A percentile compares a stretch with the other conserved stretches of the same genome.
Evolutionary conservation across 2,113 vertebrate genomes (phyloP).

Genomic region (Cairina moschata): DNA sequence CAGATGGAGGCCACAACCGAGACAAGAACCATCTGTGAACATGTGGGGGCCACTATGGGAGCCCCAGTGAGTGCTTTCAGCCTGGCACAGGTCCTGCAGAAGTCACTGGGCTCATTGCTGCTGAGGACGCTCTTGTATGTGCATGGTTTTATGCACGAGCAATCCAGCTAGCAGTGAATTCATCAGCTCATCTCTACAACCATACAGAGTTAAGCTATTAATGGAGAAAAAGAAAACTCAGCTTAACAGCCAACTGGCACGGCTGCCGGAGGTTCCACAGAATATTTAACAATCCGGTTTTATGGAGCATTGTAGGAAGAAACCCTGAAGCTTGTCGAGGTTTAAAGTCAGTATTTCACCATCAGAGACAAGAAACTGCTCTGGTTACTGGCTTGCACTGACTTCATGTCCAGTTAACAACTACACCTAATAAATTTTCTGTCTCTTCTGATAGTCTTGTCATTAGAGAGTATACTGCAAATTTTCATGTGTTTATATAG

Average conservation of each 20-base stretch:
- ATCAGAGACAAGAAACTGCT: neutral
- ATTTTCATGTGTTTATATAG: neutral
- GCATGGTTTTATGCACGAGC: fast-evolving
- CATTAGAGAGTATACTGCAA: neutral
- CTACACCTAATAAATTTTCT: neutral
- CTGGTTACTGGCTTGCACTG: neutral
- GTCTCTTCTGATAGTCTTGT: neutral
- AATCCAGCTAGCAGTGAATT: neutral
- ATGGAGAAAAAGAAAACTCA: neutral
- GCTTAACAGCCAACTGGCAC: neutral
- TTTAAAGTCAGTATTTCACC: neutral
- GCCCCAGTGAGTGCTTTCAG: neutral
- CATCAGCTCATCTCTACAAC: neutral
- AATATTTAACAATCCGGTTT: neutral
- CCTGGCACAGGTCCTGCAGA: neutral
- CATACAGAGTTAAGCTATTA: neutral
- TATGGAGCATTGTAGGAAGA: neutral
- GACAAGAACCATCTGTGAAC: neutral
- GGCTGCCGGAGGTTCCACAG: neutral
- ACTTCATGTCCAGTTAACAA: neutral
- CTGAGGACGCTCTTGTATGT: fast-evolving
- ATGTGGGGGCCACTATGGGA: neutral
- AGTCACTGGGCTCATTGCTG: fast-evolving
- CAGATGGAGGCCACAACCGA: neutral
- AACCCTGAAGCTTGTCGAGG: neutral